Conservation (phyloP, 2,797 vertebrate species). For the Sus cebifrons region DNA sequence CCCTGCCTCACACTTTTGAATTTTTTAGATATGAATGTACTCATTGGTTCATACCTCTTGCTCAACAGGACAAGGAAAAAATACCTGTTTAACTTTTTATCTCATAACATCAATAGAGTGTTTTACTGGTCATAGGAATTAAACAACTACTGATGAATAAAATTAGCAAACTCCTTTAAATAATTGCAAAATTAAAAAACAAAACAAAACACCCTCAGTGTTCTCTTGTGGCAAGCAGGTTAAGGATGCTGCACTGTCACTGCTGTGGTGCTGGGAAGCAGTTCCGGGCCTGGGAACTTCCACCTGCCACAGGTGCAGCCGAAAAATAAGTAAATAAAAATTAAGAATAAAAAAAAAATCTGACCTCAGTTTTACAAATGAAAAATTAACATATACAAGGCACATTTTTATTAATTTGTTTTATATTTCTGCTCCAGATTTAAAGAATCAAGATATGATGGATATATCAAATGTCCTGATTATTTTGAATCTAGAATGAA, state of each 20-base stretch:
- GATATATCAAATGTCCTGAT: conserved; percentile 54
- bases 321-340: too few relatives aligned
- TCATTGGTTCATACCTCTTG: neutral
- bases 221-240: too few relatives aligned
- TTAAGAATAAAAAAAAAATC: too few relatives aligned
- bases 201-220: neutral
- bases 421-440: conserved; percentile 22
- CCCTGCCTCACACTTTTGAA: neutral
- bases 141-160: neutral
- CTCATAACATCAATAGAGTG: neutral
- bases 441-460: conserved; percentile 64
- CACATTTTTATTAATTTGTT: conserved; percentile 48
- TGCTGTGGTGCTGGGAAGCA: too few relatives aligned
- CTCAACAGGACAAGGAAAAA: neutral
- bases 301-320: too few relatives aligned
- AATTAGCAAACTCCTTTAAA: neutral
- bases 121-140: conserved; percentile 1
- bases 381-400: neutral
- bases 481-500: conserved; percentile 69
- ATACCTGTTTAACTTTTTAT: neutral
- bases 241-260: too few relatives aligned
- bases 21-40: neutral
- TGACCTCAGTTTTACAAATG: neutral
- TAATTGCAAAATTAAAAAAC: neutral
- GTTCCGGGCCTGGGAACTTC: too few relatives aligned